Evolutionary conservation across 2,797 vertebrate species (phyloP), one percentile per base, ranked within the genome.

Genomic region (Myotis daubentonii): DNA sequence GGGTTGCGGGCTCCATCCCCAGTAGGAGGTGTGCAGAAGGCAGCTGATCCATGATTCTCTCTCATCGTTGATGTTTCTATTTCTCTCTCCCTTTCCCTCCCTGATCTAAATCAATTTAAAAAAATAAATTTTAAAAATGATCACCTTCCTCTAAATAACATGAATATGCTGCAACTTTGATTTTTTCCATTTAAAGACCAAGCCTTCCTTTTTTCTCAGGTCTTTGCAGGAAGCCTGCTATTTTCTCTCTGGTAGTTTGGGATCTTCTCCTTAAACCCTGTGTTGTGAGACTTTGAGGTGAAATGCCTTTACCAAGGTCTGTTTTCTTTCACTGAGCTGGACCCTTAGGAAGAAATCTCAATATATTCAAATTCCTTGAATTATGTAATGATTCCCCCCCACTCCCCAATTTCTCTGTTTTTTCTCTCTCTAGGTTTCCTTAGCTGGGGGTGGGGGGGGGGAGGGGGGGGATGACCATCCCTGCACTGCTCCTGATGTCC

Each of bases 381-480:
- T 66, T 65, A 8, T 86, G 65, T 93, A 81, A 30, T 62, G 38
- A 41, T 65, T 86, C 65, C 19, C 33, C 81, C 66, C 53, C 41
- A 8, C 41, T 68, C 41, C 47, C 47, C 78, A 30, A 44, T 72
- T 44, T 93, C 60, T 86, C 81, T 82, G 30, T 62, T 89, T 60
- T 44, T 7, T 47, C 33, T 81, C 51, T 86, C 76, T 68, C 16
- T 66, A 72, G 33, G 10, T 76, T 41, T 62, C 71, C 28, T 25
- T 70, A 22, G 2, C 6, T 38, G 38, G 38, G 38, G 5, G 0
- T 1, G 16, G 0, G 1, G 30, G 62, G 65, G 53, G 30, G 3
- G 20, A 23, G 23, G 3, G 9, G 3, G 5, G 15, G 2, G 36
- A 36, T 36, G 36, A 10, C 13, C 3, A 15, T 92, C 33, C 6